Evolutionary conservation across 2,888 invertebrate genomes (phyloP).

Genomic region (Parnassius orleans): DNA sequence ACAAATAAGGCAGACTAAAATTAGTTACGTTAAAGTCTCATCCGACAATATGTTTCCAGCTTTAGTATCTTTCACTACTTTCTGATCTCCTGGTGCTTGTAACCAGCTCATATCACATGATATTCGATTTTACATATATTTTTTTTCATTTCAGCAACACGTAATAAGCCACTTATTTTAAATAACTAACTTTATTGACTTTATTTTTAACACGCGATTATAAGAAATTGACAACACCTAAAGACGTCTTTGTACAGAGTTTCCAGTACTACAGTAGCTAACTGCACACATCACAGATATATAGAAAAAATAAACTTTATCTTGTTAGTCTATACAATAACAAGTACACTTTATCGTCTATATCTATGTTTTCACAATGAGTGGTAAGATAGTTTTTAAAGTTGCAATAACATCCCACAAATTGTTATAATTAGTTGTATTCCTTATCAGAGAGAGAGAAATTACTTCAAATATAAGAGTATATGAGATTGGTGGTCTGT

Average conservation of each 20-base stretch:
- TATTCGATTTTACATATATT: slow-evolving; percentile 33
- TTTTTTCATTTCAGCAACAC: slow-evolving; percentile 54
- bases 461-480: slow-evolving; percentile 2
- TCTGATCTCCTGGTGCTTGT: slow-evolving; percentile 44
- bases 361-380: slow-evolving; percentile 43
- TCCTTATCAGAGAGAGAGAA: neutral
- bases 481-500: neutral
- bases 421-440: slow-evolving; percentile 5
- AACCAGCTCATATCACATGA: slow-evolving; percentile 48
- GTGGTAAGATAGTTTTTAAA: slow-evolving; percentile 29
- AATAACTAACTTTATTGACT: slow-evolving; percentile 49
- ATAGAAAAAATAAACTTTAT: slow-evolving; percentile 69
- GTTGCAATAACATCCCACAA: slow-evolving; percentile 19
- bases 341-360: slow-evolving; percentile 63
- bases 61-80: too few relatives aligned
- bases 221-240: slow-evolving; percentile 72
- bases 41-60: too few relatives aligned
- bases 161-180: slow-evolving; percentile 65
- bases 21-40: neutral
- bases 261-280: slow-evolving; percentile 53
- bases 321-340: slow-evolving; percentile 58
- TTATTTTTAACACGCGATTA: slow-evolving; percentile 44
- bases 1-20: too few relatives aligned
- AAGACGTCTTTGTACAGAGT: slow-evolving; percentile 66
- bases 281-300: slow-evolving; percentile 69